Conservation (phyloP, 2,797 vertebrate genomes). For the Mormyrops attenuatus region DNA sequence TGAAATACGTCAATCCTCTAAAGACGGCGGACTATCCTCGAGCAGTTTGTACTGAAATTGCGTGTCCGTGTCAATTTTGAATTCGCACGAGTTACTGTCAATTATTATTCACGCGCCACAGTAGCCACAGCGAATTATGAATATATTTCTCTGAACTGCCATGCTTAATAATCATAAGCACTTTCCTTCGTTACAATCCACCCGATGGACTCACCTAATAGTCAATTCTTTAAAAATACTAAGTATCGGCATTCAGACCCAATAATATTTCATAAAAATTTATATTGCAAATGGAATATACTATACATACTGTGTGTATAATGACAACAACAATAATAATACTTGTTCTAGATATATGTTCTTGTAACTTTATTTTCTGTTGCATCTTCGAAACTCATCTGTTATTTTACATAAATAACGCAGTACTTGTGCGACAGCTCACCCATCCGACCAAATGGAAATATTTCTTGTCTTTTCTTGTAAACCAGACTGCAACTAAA, state of each 20-base stretch:
- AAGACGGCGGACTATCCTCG: neutral
- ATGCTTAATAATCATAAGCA: neutral
- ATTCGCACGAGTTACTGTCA: neutral
- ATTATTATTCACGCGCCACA: neutral
- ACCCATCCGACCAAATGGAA: constrained; percentile 3
- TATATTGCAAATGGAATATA: neutral
- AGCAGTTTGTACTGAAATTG: neutral
- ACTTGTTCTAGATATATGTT: neutral
- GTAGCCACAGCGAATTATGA: neutral
- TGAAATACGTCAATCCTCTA: neutral
- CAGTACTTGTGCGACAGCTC: constrained; percentile 4
- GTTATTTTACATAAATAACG: neutral
- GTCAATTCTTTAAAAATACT: neutral
- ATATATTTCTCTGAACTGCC: neutral
- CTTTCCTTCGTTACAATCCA: neutral
- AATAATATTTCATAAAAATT: neutral
- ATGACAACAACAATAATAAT: neutral
- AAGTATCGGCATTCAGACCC: neutral
- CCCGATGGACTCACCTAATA: neutral
- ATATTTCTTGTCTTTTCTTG: constrained; percentile 12
- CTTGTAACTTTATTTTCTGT: neutral
- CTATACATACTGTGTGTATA: neutral
- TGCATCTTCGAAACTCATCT: neutral
- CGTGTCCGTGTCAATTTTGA: neutral
- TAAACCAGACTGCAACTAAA: constrained; percentile 18